Conservation (phyloP, 2,113 vertebrate species). For the Camelus bactrianus region DNA sequence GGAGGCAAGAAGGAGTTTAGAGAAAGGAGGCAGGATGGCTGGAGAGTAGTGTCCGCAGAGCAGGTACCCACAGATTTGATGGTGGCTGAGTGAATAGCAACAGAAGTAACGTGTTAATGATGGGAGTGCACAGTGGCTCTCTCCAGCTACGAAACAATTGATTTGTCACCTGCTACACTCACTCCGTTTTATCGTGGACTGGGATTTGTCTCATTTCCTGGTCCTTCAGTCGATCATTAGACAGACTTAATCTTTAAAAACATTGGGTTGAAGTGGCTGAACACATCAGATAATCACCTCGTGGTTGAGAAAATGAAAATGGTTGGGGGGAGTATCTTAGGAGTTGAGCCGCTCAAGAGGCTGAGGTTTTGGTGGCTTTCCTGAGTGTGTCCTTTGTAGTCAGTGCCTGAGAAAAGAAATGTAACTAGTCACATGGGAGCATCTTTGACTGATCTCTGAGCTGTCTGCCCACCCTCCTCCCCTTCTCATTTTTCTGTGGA, state of each 20-base stretch:
- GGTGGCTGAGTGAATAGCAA: not conserved
- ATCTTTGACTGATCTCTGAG: not conserved
- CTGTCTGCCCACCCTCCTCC: not conserved
- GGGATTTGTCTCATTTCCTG: not conserved
- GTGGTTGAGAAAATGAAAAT: not conserved
- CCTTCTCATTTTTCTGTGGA: not conserved
- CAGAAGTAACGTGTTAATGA: not conserved
- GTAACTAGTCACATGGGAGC: not conserved
- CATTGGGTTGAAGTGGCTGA: not conserved
- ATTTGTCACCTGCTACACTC: not conserved
- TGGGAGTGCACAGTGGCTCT: not conserved
- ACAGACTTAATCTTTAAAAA: not conserved
- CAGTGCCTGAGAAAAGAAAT: not conserved
- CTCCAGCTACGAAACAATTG: not conserved
- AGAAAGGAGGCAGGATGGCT: not conserved
- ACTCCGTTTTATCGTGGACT: not conserved
- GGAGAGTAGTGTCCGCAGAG: not conserved
- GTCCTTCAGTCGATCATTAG: not conserved
- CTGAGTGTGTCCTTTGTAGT: not conserved
- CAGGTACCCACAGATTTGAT: not conserved
- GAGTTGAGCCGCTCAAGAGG: not conserved
- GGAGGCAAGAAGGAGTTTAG: not conserved
- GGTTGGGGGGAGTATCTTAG: not conserved
- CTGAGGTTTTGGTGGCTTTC: not conserved
- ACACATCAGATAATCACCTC: not conserved